A percentile compares a stretch with the other conserved stretches of the same genome.
These are phyloP conservation scores for Bufo bufo DNA, from an alignment of 2,113 vertebrate genomes.

Conservation along the genomic window DNA sequence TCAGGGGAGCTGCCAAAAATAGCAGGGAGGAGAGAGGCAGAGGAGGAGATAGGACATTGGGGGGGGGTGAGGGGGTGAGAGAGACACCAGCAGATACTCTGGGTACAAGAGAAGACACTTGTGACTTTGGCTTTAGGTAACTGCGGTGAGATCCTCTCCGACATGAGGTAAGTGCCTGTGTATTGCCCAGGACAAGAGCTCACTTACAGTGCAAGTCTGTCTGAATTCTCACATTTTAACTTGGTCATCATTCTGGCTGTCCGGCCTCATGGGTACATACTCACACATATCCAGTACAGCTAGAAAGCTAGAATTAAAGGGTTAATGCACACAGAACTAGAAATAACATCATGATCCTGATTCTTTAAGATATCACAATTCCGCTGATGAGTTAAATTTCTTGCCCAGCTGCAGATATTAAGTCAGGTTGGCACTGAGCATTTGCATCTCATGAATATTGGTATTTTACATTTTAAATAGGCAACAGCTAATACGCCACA, in stretches of 20 bases:
- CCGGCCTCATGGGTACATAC: neutral
- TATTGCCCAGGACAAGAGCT: neutral
- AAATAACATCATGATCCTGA: neutral
- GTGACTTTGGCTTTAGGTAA: constrained; percentile 39
- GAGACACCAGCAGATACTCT: constrained; percentile 28
- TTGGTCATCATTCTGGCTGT: neutral
- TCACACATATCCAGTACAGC: neutral
- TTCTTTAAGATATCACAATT: neutral
- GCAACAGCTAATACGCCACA: neutral
- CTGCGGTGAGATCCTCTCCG: neutral
- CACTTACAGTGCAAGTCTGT: neutral
- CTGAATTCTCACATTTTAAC: neutral
- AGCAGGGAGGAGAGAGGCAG: constrained; percentile 39
- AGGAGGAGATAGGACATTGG: constrained; percentile 48
- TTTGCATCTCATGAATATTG: too few relatives aligned
- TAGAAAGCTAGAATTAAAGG: neutral
- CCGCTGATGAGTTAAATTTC: neutral
- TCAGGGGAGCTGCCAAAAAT: constrained; percentile 58
- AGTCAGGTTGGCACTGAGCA: neutral
- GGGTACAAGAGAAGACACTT: constrained; percentile 36
- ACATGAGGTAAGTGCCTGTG: constrained; percentile 1
- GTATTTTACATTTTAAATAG: neutral
- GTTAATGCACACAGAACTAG: neutral
- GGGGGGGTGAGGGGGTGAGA: constrained; percentile 21
- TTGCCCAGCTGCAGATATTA: neutral